Evolutionary conservation across 1,140 invertebrate species (phyloP).

Genomic region (Drosophila malerkotliana): DNA sequence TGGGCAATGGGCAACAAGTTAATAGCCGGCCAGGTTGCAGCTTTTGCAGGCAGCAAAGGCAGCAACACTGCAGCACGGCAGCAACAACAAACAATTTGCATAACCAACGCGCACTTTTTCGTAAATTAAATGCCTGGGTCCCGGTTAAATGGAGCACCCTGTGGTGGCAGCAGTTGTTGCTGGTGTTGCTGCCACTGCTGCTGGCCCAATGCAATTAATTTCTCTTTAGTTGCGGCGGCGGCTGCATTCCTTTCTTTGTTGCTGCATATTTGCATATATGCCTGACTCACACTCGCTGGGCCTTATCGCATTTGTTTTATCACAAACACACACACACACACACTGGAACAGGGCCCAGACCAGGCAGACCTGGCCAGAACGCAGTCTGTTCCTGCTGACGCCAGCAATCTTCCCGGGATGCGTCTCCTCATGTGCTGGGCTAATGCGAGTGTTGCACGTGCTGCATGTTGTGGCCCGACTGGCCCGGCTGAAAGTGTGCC

Average conservation of each 20-base stretch:
- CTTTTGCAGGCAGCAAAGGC: slow-evolving; percentile 60
- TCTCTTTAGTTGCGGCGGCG: slow-evolving; percentile 78
- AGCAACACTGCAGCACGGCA: slow-evolving; percentile 39
- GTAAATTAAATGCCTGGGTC: slow-evolving; percentile 76
- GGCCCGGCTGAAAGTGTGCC: slow-evolving; percentile 65
- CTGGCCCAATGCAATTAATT: slow-evolving; percentile 79
- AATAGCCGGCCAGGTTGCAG: slow-evolving; percentile 68
- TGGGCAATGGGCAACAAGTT: slow-evolving; percentile 77
- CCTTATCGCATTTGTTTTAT: slow-evolving; percentile 82
- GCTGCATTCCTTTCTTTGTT: slow-evolving; percentile 77
- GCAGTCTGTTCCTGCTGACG: slow-evolving; percentile 71
- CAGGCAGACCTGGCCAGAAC: slow-evolving; percentile 33
- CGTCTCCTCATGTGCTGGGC: slow-evolving; percentile 40
- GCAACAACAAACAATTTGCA: slow-evolving; percentile 77
- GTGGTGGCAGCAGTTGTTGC: slow-evolving; percentile 53
- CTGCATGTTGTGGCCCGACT: slow-evolving; percentile 49
- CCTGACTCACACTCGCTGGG: slow-evolving; percentile 75
- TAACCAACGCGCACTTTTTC: slow-evolving; percentile 82
- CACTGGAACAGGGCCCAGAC: slow-evolving; percentile 22
- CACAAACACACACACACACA: slow-evolving; percentile 39
- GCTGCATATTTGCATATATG: slow-evolving; percentile 78
- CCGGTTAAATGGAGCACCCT: slow-evolving; percentile 77
- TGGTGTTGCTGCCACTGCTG: slow-evolving; percentile 36
- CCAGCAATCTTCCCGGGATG: slow-evolving; percentile 49
- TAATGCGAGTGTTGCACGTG: slow-evolving; percentile 66